These are phyloP conservation scores for Pangasius djambal DNA, from an alignment of 2,797 vertebrate species.

Conservation along the genomic window DNA sequence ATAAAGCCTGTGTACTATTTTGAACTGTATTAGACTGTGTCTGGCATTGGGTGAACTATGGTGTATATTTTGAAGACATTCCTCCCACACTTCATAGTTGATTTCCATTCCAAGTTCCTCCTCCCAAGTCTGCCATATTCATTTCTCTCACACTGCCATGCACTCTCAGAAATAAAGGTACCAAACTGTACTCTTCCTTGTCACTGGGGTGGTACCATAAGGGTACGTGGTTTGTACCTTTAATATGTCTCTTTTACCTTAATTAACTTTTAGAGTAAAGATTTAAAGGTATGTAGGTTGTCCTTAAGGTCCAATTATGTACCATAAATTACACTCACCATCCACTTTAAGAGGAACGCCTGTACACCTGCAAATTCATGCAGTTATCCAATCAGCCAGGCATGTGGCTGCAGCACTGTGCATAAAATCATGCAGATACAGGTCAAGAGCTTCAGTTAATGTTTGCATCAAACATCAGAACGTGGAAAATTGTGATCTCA, in stretches of 20 bases:
- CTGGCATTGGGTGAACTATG: background rate
- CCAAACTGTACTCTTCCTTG: background rate
- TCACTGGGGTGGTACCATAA: background rate
- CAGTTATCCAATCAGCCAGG: too few relatives aligned
- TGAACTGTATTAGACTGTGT: background rate
- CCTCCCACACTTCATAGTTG: background rate
- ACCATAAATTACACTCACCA: background rate
- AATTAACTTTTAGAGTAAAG: background rate
- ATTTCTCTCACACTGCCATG: background rate
- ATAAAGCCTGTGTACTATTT: background rate
- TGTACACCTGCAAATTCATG: too few relatives aligned
- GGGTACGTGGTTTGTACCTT: background rate
- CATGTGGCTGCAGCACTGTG: too few relatives aligned
- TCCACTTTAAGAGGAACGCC: too few relatives aligned
- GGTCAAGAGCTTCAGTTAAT: too few relatives aligned
- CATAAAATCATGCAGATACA: too few relatives aligned
- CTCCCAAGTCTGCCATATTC: background rate
- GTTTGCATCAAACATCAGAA: too few relatives aligned
- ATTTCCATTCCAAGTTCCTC: background rate
- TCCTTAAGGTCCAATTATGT: background rate
- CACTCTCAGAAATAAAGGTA: background rate
- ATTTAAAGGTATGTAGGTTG: background rate
- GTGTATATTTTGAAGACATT: background rate
- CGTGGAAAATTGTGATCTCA: too few relatives aligned
- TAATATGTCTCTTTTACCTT: background rate